A percentile compares a stretch with the other conserved stretches of the same genome.
phyloP scores from a whole-genome alignment of 1,140 invertebrate genomes.

The Tetraneura akinire region DNA sequence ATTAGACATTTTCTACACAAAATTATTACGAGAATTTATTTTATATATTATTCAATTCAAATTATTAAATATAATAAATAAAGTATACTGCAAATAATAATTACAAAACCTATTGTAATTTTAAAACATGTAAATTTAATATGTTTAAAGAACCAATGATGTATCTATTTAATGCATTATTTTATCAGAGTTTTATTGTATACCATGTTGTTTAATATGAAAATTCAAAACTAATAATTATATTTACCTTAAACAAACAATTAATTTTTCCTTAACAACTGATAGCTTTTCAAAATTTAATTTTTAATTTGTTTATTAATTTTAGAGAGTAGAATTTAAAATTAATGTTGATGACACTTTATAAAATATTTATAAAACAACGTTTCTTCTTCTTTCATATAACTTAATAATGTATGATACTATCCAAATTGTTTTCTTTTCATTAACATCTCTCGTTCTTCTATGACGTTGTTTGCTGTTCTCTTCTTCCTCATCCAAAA shows the following conservation, averaged over 20 bases:
- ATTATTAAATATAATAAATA: not conserved
- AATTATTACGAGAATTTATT: not conserved
- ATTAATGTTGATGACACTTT: slow-evolving; percentile 3
- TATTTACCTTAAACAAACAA: slow-evolving; percentile 5
- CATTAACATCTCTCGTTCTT: not conserved
- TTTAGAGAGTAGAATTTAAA: not conserved
- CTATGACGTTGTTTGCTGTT: not conserved
- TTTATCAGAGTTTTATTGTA: no score
- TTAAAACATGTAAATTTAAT: no score
- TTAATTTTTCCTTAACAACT: slow-evolving; percentile 13
- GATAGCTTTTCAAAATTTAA: slow-evolving; percentile 1
- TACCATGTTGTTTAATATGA: no score
- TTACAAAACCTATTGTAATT: not conserved
- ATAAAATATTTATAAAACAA: slow-evolving; percentile 2
- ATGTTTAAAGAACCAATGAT: no score
- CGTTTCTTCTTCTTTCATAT: not conserved
- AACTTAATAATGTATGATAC: not conserved
- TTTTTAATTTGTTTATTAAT: slow-evolving; percentile 4
- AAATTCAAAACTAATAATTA: no score
- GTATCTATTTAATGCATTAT: no score
- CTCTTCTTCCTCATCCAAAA: slow-evolving; percentile 13
- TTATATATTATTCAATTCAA: not conserved
- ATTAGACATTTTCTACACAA: not conserved
- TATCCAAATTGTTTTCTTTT: not conserved
- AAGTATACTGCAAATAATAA: not conserved